Base-by-base conservation (phyloP, 2,797 vertebrate species). In the Hemibagrus guttatus region DNA sequence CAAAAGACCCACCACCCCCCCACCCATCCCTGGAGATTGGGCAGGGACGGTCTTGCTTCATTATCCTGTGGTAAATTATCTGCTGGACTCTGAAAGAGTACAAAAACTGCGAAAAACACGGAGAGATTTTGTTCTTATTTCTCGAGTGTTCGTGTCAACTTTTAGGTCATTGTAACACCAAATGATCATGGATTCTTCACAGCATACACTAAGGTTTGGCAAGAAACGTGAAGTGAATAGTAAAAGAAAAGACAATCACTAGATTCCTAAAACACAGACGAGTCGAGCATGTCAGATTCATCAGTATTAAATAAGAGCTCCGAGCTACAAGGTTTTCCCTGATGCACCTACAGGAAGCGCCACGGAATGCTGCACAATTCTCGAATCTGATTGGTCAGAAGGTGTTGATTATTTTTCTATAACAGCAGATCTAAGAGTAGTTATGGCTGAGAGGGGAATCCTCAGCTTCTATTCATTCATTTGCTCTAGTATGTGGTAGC, bases 1-100 rank as follows among this genome's bases (percentile, higher is more conserved):
- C 78, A 9, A n/a, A 9, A n/a, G 31, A 69, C 49, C 61, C 12
- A 35, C 31, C 35, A 39, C 35, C 56, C 35, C 31, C 4, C 17
- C 31, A 21, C 63, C 56, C 6, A 59, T 89, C 90, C 89, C 89
- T 76, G 63, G 89, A 89, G 90, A 91, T 88, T 90, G 89, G 90
- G 89, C 85, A 84, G 89, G 88, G 87, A 71, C 89, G 1, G 66
- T 88, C 84, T 88, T 87, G 88, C 84, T 80, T 89, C 85, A 86
- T 85, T 89, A 86, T 89, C 85, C 72, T 52, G 87, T 64, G 80
- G 83, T 87, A 81, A 89, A 79, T 81, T 82, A 89, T 89, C 87
- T 89, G 85, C 85, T 84, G 87, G 80, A 87, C 76, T 68, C 49
- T 68, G 74, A 87, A 76, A 59, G 52, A 83, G 23, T 54, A 86